Base-by-base conservation (phyloP, 2,113 vertebrate species). In the Ophthalmolycus amberensis region DNA sequence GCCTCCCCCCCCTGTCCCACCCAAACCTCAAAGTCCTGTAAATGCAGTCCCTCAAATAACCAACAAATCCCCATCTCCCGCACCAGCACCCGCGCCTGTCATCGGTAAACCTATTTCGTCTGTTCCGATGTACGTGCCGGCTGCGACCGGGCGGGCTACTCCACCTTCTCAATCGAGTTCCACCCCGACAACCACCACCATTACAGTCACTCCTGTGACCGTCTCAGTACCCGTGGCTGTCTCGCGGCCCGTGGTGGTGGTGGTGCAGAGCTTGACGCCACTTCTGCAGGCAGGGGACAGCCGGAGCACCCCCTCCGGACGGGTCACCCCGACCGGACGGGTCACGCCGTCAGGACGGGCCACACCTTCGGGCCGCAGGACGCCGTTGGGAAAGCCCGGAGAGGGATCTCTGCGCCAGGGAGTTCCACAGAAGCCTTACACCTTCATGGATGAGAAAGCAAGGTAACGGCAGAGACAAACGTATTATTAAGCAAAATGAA, bases 381-480 rank as follows among this genome's bases (percentile, higher is more conserved):
- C 94, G 0, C 93, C 93, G 0, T 75, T 92, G 15, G 92, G 91
- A 11, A 96, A 95, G 16, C 34, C 91, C 42, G 92, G 93, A 66
- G 94, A 96, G 44, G 95, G 96, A 0, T 89, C 94, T 1, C 92
- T 99, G 73, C 95, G 97, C 29, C 97, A 98, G 86, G 98, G 97
- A 0, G 95, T 97, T 14, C 98, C 98, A 46, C 98, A 99, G 93
- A 99, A 99, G 88, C 98, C 98, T 0, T 99, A 99, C 75, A 99
- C 98, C 3, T 99, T 99, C 85, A 94, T 99, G 96, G 98, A 99
- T 0, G 98, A 99, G 92, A 99, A 98, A 88, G 97, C 97, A 58
- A 98, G 98, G 98, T 97, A 94, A 77, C 25, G 15, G n/a, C 10
- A 20, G 56, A 29, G 56, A 59, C 15, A 6, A 60, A 32, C 27